phyloP scores from a whole-genome alignment of 2,888 invertebrate genomes.

The Tachina fera region DNA sequence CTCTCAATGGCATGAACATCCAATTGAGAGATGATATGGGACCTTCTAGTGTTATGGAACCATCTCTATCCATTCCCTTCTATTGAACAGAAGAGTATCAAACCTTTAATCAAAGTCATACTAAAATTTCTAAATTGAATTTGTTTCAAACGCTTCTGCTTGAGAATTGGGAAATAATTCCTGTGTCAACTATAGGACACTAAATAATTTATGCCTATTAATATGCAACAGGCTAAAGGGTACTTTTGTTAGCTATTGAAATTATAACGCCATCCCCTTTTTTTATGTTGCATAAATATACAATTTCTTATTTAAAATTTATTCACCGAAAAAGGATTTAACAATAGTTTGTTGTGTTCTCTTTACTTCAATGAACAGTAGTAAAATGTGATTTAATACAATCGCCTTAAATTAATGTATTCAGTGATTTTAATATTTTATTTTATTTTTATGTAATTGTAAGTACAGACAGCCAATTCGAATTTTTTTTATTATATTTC shows the following conservation, averaged over 20 bases:
- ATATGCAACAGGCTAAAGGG: conserved; percentile 36
- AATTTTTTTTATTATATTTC: conserved; percentile 11
- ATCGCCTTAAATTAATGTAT: conserved; percentile 15
- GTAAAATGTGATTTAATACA: conserved; percentile 20
- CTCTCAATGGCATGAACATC: no score
- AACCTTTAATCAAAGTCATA: no score
- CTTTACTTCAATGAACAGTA: conserved; percentile 10
- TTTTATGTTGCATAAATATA: conserved; percentile 54
- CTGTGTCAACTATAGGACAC: conserved; percentile 1
- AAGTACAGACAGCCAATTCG: conserved; percentile 9
- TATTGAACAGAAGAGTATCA: no score
- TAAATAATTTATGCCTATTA: no score
- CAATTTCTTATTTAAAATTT: conserved; percentile 54
- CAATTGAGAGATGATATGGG: no score
- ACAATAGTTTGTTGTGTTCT: conserved; percentile 43
- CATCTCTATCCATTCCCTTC: no score
- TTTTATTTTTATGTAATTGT: conserved; percentile 49
- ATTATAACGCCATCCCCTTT: conserved; percentile 48
- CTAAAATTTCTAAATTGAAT: no score
- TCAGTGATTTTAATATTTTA: conserved; percentile 51
- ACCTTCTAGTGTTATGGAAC: no score
- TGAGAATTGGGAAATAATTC: background rate
- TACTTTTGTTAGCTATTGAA: conserved; percentile 34
- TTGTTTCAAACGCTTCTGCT: no score
- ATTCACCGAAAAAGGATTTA: conserved; percentile 61